Conservation (phyloP, 2,888 invertebrate genomes). For the Gnatocerus cornutus region DNA sequence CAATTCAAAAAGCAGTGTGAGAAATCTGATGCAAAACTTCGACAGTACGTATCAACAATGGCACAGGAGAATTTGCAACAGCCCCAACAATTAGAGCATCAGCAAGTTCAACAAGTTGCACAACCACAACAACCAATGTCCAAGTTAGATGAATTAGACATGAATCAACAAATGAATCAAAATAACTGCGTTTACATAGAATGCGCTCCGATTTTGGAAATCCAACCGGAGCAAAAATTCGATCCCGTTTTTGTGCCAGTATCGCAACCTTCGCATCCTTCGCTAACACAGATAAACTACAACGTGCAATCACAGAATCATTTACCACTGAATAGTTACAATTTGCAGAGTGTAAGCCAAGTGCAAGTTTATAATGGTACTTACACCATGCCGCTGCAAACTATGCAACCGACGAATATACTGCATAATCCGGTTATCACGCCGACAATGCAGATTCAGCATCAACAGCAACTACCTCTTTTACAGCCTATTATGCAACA, state of each 20-base stretch:
- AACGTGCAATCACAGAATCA: slow-evolving; percentile 64
- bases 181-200: slow-evolving; percentile 67
- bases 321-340: slow-evolving; percentile 62
- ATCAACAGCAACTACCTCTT: slow-evolving; percentile 52
- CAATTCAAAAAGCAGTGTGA: slow-evolving; percentile 72
- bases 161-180: slow-evolving; percentile 53
- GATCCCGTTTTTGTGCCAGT: slow-evolving; percentile 56
- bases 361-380: slow-evolving; percentile 66
- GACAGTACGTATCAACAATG: slow-evolving; percentile 63
- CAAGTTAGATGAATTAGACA: slow-evolving; percentile 40
- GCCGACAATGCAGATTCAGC: slow-evolving; percentile 52
- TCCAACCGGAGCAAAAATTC: slow-evolving; percentile 60
- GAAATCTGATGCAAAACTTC: slow-evolving; percentile 70
- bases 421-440: slow-evolving; percentile 59
- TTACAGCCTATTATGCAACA: slow-evolving; percentile 53
- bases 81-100: slow-evolving; percentile 50
- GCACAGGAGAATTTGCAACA: slow-evolving; percentile 52
- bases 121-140: slow-evolving; percentile 51
- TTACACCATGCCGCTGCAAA: slow-evolving; percentile 65
- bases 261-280: slow-evolving; percentile 56
- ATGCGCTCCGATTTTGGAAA: slow-evolving; percentile 63
- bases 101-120: slow-evolving; percentile 41
- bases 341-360: slow-evolving; percentile 63
- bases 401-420: slow-evolving; percentile 61
- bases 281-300: slow-evolving; percentile 65